Base-by-base conservation (phyloP, 2,113 vertebrate species). In the Gila orcuttii region DNA sequence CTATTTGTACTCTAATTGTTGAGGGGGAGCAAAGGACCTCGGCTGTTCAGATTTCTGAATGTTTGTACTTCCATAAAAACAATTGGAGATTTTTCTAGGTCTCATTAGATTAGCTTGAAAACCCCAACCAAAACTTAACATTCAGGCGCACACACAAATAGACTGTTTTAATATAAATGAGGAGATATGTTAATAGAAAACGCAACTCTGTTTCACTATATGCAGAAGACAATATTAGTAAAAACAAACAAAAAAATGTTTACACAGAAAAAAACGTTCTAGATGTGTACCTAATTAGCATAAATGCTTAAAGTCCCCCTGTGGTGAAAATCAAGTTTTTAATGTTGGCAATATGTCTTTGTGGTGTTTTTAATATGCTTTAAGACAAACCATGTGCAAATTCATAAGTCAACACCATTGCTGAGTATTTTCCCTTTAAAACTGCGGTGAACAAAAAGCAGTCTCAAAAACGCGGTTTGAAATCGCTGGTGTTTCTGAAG, bases 1-100 rank as follows among this genome's bases (percentile, higher is more conserved):
- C 71, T 90, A 75, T 87, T 90, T 82, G 84, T 84, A 68, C 76
- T 62, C 87, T 79, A 64, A 89, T 69, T 85, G 76, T 45, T 64
- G 59, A 47, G 80, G 79, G 82, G 75, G 36, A 64, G 11, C 10
- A 1, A 66, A 76, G 47, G n/a, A 33, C 11, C 45, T 21, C 39
- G 66, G 69, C 42, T 66, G 64, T 84, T 78, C 68, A 59, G 52
- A 86, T 66, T 8, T 52, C 79, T 81, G 68, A 17, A 31, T 39
- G 23, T 79, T 85, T 75, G 66, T 42, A 17, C 83, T 66, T 75
- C 17, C 82, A 28, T 52, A 25, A 77, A 68, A 45, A 90, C 82
- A 83, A 57, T 71, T 33, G 68, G 12, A 25, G 11, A 76, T 74
- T 81, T 75, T 85, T 82, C 74, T 79, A 28, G 33, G 75, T 71